Evolutionary conservation across 2,113 vertebrate species (phyloP).

Genomic region (Thymallus thymallus): DNA sequence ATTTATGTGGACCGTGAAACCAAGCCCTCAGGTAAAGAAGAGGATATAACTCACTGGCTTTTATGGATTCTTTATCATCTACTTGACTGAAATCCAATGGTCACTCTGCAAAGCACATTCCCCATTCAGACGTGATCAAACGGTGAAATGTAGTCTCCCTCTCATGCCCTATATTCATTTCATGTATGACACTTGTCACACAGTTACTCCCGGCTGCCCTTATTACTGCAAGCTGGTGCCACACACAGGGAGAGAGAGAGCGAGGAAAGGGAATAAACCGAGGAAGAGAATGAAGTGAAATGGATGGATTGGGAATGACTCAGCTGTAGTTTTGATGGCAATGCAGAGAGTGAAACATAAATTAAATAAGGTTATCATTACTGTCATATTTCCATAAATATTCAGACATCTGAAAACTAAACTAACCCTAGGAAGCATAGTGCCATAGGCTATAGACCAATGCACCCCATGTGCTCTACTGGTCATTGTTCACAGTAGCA

Average conservation of each 20-base stretch:
- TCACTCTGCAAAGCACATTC: slow-evolving; percentile 36
- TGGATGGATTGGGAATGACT: background rate
- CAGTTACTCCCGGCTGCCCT: slow-evolving; percentile 44
- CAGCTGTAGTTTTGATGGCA: too few relatives aligned
- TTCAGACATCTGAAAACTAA: background rate
- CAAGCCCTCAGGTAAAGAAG: background rate
- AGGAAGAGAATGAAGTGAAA: background rate
- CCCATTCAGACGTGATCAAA: slow-evolving; percentile 52
- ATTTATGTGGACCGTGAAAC: background rate
- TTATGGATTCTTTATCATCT: slow-evolving; percentile 62
- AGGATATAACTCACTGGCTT: slow-evolving; percentile 32
- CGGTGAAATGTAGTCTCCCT: slow-evolving; percentile 47
- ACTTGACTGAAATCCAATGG: slow-evolving; percentile 62
- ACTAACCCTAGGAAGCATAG: background rate
- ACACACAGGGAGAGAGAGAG: background rate
- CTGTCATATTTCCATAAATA: too few relatives aligned
- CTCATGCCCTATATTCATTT: slow-evolving; percentile 56
- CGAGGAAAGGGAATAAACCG: slow-evolving; percentile 11
- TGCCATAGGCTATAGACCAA: too few relatives aligned
- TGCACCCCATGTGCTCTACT: too few relatives aligned
- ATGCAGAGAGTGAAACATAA: background rate
- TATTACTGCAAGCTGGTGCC: too few relatives aligned
- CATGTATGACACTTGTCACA: slow-evolving; percentile 9
- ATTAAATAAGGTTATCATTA: too few relatives aligned
- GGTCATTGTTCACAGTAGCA: too few relatives aligned